Percentiles rank a stretch among this genome's conserved stretches.
These are phyloP conservation scores for Eupsilia transversa DNA, from an alignment of 2,888 invertebrate genomes.

Conservation along the genomic window DNA sequence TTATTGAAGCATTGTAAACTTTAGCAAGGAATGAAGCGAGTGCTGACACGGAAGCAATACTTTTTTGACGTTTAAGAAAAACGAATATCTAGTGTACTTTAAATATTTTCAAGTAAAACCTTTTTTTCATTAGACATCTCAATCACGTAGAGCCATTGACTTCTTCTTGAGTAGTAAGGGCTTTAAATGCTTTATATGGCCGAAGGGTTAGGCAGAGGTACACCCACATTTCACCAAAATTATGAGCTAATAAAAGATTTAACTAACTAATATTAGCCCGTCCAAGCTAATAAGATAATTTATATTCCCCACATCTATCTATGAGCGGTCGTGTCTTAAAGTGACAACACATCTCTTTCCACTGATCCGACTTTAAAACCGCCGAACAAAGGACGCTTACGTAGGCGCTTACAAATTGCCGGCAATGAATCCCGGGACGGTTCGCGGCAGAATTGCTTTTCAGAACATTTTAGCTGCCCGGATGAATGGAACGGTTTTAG, in stretches of 20 bases:
- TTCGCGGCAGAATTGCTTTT: slow-evolving; percentile 46
- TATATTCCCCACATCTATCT: slow-evolving; percentile 4
- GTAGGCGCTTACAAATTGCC: slow-evolving; percentile 64
- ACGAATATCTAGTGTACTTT: not conserved
- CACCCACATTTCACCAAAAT: not conserved
- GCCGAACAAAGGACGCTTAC: slow-evolving; percentile 58
- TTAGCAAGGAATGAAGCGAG: not conserved
- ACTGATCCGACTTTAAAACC: slow-evolving; percentile 49
- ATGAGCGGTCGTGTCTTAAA: slow-evolving; percentile 25
- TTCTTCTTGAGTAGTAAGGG: not conserved
- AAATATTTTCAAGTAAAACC: not conserved
- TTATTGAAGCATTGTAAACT: not conserved
- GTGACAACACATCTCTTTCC: slow-evolving; percentile 48
- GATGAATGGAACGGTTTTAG: slow-evolving; percentile 27
- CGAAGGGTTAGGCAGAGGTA: not conserved
- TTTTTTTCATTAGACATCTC: not conserved
- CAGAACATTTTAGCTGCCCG: slow-evolving; percentile 56
- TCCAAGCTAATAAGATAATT: not conserved
- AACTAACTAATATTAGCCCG: not conserved
- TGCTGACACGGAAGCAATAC: not conserved
- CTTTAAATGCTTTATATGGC: not conserved
- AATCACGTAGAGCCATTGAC: not conserved
- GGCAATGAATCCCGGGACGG: slow-evolving; percentile 57
- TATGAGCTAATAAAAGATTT: not conserved
- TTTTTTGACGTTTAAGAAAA: not conserved